Conservation (phyloP, 2,113 vertebrate species). For the Ochotona princeps region DNA sequence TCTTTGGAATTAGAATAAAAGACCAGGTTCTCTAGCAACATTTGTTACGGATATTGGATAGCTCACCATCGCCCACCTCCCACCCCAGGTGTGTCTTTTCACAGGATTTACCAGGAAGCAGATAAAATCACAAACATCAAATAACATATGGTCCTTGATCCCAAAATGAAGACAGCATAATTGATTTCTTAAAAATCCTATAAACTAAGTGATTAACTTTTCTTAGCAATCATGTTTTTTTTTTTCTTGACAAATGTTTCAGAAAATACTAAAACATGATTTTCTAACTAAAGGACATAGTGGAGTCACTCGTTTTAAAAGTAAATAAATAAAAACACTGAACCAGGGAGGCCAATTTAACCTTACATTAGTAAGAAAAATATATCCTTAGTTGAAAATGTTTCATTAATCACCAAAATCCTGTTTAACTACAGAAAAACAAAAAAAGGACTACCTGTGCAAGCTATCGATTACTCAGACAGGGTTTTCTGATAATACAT, state of each 20-base stretch:
- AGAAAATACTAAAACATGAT: background rate
- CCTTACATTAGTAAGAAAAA: constrained; percentile 1
- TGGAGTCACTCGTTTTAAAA: background rate
- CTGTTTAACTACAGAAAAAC: constrained; percentile 19
- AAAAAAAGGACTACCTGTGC: background rate
- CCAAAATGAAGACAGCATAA: background rate
- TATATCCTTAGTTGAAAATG: background rate
- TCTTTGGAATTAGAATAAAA: background rate
- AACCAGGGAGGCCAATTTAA: background rate
- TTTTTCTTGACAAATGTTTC: background rate
- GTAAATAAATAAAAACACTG: background rate
- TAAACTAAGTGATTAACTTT: background rate
- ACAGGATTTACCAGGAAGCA: background rate
- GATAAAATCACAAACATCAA: background rate
- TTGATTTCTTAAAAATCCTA: background rate
- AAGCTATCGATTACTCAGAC: constrained; percentile 8
- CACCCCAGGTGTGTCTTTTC: background rate
- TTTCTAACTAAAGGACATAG: background rate
- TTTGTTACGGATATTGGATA: background rate
- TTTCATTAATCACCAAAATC: background rate
- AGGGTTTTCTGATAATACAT: background rate
- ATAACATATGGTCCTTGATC: background rate
- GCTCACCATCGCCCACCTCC: background rate
- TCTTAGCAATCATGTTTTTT: background rate
- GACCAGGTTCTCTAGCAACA: background rate